phyloP scores from a whole-genome alignment of 2,113 vertebrate species.

The Ifrita kowaldi region DNA sequence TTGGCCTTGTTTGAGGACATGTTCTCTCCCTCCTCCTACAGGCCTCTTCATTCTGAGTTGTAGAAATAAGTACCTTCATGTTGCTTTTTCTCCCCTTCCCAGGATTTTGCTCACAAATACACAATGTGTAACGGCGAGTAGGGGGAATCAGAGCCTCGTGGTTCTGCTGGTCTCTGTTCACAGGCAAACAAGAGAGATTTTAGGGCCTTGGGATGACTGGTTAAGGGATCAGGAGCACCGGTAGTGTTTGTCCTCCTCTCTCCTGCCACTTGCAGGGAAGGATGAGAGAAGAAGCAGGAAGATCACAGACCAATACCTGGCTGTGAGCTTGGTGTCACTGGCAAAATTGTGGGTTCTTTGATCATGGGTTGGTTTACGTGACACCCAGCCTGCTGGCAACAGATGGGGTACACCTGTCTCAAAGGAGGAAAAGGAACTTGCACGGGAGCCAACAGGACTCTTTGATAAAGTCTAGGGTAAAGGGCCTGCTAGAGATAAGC shows the following conservation, averaged over 20 bases:
- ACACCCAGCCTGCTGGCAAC: not conserved
- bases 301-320: not conserved
- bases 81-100: not conserved
- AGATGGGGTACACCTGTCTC: too few species aligned
- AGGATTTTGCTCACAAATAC: not conserved
- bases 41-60: not conserved
- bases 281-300: not conserved
- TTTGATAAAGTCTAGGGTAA: not conserved
- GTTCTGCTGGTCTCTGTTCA: not conserved
- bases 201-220: not conserved
- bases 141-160: not conserved
- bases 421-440: not conserved
- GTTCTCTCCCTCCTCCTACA: not conserved
- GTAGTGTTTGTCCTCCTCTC: not conserved
- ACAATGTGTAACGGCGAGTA: rapidly evolving
- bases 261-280: not conserved
- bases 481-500: not conserved
- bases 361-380: not conserved
- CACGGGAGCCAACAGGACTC: not conserved
- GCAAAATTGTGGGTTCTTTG: not conserved
- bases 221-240: not conserved
- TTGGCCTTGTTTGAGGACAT: not conserved
- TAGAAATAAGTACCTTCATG: not conserved
- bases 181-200: not conserved
- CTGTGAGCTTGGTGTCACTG: not conserved